These are phyloP conservation scores for Gnathonemus echidnorhynchus DNA, from an alignment of 2,113 vertebrate species.

Conservation along the genomic window DNA sequence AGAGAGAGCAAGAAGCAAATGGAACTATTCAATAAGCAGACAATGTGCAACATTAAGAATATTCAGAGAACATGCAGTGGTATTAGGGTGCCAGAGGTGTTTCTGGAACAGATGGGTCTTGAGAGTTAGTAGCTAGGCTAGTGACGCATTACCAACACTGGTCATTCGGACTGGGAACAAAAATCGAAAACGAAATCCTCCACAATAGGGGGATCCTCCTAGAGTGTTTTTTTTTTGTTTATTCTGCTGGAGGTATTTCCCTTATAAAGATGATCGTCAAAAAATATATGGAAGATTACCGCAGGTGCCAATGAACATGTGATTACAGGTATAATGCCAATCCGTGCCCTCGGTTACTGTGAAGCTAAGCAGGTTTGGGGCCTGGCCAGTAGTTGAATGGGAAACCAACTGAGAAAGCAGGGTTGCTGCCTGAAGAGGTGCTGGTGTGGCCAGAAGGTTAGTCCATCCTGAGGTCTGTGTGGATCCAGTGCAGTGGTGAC, in stretches of 20 bases:
- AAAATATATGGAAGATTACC: neutral
- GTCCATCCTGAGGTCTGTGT: neutral
- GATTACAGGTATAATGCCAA: neutral
- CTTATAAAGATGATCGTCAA: neutral
- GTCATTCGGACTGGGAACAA: neutral
- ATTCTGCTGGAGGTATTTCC: neutral
- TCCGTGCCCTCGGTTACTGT: no score
- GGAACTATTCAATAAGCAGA: neutral
- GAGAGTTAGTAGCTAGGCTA: neutral
- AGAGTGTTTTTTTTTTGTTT: neutral
- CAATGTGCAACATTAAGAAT: neutral
- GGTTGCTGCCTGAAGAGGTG: neutral
- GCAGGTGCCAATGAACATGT: neutral
- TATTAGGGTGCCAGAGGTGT: neutral
- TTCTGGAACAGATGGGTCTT: neutral
- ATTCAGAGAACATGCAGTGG: neutral
- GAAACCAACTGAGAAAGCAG: neutral
- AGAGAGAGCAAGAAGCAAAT: neutral
- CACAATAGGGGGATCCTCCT: neutral
- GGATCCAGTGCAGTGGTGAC: neutral
- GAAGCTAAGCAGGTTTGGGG: neutral
- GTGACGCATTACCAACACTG: neutral
- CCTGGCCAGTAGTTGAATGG: neutral
- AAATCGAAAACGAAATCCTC: neutral
- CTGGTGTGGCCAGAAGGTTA: neutral